Conservation (phyloP, 2,888 invertebrate genomes). For the Drosophila sordidapex region DNA sequence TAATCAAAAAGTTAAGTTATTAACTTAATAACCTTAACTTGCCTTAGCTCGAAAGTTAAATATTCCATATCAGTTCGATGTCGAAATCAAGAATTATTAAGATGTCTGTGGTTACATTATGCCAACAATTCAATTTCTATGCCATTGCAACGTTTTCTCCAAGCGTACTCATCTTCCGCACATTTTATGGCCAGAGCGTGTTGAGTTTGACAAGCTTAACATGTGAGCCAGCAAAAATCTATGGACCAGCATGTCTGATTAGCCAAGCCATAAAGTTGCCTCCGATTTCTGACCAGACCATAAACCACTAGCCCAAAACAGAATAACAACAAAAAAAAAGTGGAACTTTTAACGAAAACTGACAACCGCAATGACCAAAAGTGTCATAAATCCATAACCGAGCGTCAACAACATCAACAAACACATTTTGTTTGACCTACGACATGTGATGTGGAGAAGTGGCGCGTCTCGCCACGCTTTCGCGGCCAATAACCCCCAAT, state of each 20-base stretch:
- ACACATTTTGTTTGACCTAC: slow-evolving; percentile 78
- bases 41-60: neutral
- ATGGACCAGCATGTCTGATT: slow-evolving; percentile 47
- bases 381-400: slow-evolving; percentile 81
- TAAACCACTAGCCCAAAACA: slow-evolving; percentile 22
- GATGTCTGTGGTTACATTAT: neutral
- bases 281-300: slow-evolving; percentile 9
- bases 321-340: neutral
- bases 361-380: slow-evolving; percentile 78
- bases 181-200: slow-evolving; percentile 65
- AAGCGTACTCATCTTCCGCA: neutral
- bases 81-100: neutral
- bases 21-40: neutral
- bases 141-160: neutral
- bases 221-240: slow-evolving; percentile 47
- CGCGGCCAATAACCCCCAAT: slow-evolving; percentile 75
- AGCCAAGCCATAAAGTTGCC: slow-evolving; percentile 45
- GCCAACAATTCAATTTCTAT: neutral
- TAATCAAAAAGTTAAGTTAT: neutral
- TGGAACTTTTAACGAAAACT: slow-evolving; percentile 74
- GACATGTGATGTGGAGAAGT: slow-evolving; percentile 66
- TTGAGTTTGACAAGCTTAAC: slow-evolving; percentile 60
- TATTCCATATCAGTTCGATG: neutral
- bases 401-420: slow-evolving; percentile 80
- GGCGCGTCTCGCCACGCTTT: slow-evolving; percentile 39